These are phyloP conservation scores for Antheraea mylitta DNA, from an alignment of 1,140 invertebrate species.

Conservation along the genomic window DNA sequence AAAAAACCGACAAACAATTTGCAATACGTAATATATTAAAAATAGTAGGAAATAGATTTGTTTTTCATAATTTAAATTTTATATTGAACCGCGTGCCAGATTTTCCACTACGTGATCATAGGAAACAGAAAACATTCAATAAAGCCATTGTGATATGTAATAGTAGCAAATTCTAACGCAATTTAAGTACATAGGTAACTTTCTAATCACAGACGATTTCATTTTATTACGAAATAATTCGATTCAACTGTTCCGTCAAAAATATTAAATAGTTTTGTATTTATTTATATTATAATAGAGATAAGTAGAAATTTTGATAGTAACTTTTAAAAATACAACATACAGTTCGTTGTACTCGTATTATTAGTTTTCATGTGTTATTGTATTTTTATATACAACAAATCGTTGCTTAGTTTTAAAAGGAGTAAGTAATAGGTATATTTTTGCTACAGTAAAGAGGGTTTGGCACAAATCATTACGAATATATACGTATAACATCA, in stretches of 20 bases:
- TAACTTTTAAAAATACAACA: constrained; percentile 8
- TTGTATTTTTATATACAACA: not conserved
- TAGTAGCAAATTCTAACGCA: constrained; percentile 37
- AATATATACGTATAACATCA: not conserved
- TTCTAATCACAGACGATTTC: constrained; percentile 51
- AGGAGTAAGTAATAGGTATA: not conserved
- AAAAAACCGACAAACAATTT: too few species aligned
- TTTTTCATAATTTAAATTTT: too few species aligned
- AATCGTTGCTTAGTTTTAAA: constrained; percentile 17
- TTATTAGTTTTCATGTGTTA: not conserved
- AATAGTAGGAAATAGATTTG: too few species aligned
- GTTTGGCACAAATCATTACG: constrained; percentile 33
- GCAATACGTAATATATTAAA: too few species aligned
- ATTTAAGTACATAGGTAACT: constrained; percentile 42
- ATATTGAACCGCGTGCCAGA: too few species aligned
- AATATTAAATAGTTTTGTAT: constrained; percentile 56
- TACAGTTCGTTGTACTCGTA: constrained; percentile 6
- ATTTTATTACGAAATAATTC: constrained; percentile 9
- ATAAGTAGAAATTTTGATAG: not conserved
- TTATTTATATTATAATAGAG: not conserved
- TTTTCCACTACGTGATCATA: too few species aligned
- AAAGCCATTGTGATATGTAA: not conserved
- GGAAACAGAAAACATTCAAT: not conserved
- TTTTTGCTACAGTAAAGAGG: not conserved
- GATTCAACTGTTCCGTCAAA: constrained; percentile 46